Percentiles rank a stretch among this genome's conserved stretches.
phyloP scores from a whole-genome alignment of 2,113 vertebrate genomes.

The Pluvianellus socialis region DNA sequence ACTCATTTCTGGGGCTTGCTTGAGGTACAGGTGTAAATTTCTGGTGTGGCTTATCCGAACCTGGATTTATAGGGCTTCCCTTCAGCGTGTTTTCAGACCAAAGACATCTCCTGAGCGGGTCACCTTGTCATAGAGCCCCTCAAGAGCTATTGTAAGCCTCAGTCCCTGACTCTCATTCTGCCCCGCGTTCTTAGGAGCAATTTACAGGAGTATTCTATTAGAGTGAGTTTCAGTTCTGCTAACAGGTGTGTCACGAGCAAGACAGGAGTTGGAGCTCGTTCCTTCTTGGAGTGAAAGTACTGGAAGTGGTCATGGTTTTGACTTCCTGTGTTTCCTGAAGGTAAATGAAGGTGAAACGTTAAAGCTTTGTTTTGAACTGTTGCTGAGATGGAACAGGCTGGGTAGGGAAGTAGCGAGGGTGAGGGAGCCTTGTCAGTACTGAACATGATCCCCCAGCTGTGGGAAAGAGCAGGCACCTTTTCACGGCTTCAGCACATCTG shows the following conservation, averaged over 20 bases:
- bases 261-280: not conserved
- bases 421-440: not conserved
- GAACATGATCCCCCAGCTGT: not conserved
- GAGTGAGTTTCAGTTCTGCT: not conserved
- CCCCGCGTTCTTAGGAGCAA: not conserved
- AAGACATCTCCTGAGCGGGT: too few relatives aligned
- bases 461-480: not conserved
- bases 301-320: not conserved
- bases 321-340: not conserved
- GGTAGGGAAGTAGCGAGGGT: not conserved
- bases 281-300: not conserved
- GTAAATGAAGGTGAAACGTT: not conserved
- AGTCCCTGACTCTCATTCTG: not conserved
- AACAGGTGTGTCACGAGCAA: not conserved
- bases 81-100: not conserved
- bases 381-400: not conserved
- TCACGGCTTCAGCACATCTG: not conserved
- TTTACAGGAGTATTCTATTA: too few relatives aligned
- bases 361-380: not conserved
- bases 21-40: not conserved
- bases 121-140: too few relatives aligned
- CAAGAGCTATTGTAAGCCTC: slow-evolving; percentile 65
- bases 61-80: not conserved
- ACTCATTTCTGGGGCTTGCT: not conserved
- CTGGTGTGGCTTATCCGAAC: not conserved